These are phyloP conservation scores for Deroplatys truncata DNA, from an alignment of 2,888 invertebrate species.

Conservation along the genomic window DNA sequence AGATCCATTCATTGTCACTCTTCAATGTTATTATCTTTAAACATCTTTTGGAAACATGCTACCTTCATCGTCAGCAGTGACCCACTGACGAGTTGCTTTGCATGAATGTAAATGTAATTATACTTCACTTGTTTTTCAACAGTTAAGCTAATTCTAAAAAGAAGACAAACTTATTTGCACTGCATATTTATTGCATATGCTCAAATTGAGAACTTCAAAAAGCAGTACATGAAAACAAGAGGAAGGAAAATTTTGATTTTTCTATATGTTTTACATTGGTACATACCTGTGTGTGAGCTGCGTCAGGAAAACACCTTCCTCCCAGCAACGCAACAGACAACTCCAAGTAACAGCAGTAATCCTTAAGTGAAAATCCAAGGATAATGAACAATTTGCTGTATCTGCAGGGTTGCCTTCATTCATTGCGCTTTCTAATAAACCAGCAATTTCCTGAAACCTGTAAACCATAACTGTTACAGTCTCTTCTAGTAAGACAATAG, in stretches of 20 bases:
- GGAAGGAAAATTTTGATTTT: neutral
- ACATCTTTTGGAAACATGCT: no score
- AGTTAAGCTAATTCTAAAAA: no score
- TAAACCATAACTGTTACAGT: constrained; percentile 6
- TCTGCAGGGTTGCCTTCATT: constrained; percentile 17
- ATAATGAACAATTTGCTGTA: neutral
- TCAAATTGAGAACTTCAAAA: no score
- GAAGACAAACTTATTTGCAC: no score
- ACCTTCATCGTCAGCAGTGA: no score
- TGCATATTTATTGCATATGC: no score
- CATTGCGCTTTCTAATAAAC: constrained; percentile 44
- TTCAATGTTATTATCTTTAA: no score
- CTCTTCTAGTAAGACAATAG: neutral
- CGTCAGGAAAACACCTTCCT: constrained; percentile 71
- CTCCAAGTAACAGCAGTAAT: constrained; percentile 51
- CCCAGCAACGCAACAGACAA: constrained; percentile 65
- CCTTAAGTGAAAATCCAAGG: constrained; percentile 34
- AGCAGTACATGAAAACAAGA: no score
- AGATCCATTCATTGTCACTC: no score
- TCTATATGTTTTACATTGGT: neutral
- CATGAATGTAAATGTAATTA: no score
- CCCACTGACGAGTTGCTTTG: no score
- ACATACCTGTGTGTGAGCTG: constrained; percentile 61
- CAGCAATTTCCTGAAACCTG: constrained; percentile 89
- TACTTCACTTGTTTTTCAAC: no score